Conservation (phyloP, 2,113 vertebrate species). For the Trematocara stigmaticum region DNA sequence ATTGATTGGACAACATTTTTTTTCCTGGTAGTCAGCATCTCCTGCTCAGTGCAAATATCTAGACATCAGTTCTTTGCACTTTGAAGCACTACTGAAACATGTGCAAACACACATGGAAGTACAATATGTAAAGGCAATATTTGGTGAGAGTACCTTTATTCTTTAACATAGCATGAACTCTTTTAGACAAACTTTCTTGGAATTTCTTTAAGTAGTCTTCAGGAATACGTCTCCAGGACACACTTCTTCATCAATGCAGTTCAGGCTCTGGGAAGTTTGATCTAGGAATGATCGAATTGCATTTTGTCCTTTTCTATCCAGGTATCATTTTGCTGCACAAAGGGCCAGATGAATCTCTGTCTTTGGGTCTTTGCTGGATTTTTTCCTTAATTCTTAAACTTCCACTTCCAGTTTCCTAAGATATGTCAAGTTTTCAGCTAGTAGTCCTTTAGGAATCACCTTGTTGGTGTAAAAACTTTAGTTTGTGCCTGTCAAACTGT, state of each 20-base stretch:
- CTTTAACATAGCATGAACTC: not conserved
- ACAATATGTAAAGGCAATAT: not conserved
- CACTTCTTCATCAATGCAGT: fast-evolving
- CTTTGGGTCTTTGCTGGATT: not conserved
- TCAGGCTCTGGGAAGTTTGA: not conserved
- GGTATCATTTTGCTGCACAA: not conserved
- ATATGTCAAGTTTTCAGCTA: not conserved
- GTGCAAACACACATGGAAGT: not conserved
- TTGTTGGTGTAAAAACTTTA: not conserved
- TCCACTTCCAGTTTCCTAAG: not conserved
- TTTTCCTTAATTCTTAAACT: not conserved
- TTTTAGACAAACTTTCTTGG: not conserved
- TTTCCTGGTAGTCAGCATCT: not conserved
- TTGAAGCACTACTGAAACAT: not conserved
- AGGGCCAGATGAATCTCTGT: not conserved
- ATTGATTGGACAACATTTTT: too few species aligned
- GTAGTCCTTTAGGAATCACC: not conserved
- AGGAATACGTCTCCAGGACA: not conserved
- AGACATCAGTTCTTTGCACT: not conserved
- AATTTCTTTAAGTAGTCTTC: not conserved
- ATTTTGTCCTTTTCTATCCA: not conserved
- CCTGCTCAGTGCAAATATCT: not conserved
- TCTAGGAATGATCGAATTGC: fast-evolving
- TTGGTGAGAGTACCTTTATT: not conserved
- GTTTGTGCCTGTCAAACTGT: not conserved